These are phyloP conservation scores for Montipora sp. DNA, from an alignment of 64 coral and sea anemone species.

Conservation along the genomic window DNA sequence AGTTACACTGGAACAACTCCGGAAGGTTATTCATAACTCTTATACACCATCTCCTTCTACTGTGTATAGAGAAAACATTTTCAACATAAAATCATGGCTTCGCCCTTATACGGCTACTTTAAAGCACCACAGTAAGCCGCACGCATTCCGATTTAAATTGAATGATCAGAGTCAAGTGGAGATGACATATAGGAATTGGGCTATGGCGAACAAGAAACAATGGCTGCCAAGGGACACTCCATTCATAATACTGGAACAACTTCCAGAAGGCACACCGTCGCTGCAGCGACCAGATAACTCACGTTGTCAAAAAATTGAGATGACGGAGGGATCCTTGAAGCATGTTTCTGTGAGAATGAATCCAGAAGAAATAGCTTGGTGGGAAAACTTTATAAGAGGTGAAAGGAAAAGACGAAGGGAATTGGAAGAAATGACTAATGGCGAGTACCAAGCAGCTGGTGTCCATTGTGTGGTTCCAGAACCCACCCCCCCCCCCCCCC, in stretches of 20 bases:
- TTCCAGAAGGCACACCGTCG: not conserved
- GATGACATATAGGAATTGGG: slow-evolving; percentile 64
- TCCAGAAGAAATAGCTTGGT: slow-evolving; percentile 22
- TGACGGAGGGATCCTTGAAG: not conserved
- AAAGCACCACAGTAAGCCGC: slow-evolving; percentile 56
- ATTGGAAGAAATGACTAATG: slow-evolving; percentile 43
- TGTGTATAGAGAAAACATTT: slow-evolving; percentile 12
- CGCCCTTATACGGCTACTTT: not conserved
- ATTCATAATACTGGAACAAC: slow-evolving; percentile 20
- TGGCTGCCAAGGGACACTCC: slow-evolving; percentile 44
- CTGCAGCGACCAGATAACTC: slow-evolving; percentile 7
- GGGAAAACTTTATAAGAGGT: slow-evolving; percentile 10
- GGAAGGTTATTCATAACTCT: slow-evolving; percentile 39
- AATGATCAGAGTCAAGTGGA: slow-evolving; percentile 63
- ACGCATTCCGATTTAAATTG: slow-evolving; percentile 41
- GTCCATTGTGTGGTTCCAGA: not conserved
- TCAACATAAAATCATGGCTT: slow-evolving; percentile 39
- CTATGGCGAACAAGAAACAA: slow-evolving; percentile 39
- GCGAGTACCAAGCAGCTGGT: slow-evolving; percentile 2
- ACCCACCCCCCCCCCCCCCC: too few species aligned
- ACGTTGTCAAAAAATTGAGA: not conserved
- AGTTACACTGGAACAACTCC: slow-evolving; percentile 27
- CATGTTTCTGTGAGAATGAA: slow-evolving; percentile 2
- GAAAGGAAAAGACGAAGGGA: not conserved
- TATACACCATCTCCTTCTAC: slow-evolving; percentile 37